These are phyloP conservation scores for Exephanes ischioxanthus DNA, from an alignment of 2,888 invertebrate genomes.

Conservation along the genomic window DNA sequence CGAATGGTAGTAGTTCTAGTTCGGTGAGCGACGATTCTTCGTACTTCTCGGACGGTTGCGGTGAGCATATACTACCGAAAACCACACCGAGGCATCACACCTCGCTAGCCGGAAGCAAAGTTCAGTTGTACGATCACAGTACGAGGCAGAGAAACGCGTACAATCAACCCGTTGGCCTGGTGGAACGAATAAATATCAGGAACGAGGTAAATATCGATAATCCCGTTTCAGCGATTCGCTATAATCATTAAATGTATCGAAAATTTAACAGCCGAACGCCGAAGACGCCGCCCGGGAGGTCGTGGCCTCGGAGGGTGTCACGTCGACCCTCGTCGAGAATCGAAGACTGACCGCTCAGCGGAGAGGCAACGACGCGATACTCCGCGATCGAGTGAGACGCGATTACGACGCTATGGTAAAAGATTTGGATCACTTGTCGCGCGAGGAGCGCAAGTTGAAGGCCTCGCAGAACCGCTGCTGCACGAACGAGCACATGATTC, in stretches of 20 bases:
- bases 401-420: slow-evolving; percentile 80
- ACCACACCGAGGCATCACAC: slow-evolving; percentile 68
- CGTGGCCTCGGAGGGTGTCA: slow-evolving; percentile 57
- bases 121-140: slow-evolving; percentile 79
- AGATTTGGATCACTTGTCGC: slow-evolving; percentile 76
- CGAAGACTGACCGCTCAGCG: slow-evolving; percentile 74
- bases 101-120: slow-evolving; percentile 74
- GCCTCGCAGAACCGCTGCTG: slow-evolving; percentile 71
- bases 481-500: slow-evolving; percentile 74
- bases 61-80: slow-evolving; percentile 58
- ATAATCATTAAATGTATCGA: neutral
- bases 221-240: neutral
- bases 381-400: slow-evolving; percentile 79
- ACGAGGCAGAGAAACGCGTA: slow-evolving; percentile 78
- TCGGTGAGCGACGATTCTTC: slow-evolving; percentile 82
- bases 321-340: slow-evolving; percentile 70
- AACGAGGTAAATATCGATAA: slow-evolving; percentile 73
- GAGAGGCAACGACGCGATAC: slow-evolving; percentile 79
- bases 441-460: slow-evolving; percentile 79
- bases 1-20: slow-evolving; percentile 74
- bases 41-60: slow-evolving; percentile 78
- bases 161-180: slow-evolving; percentile 77
- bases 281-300: slow-evolving; percentile 76
- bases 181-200: slow-evolving; percentile 78
- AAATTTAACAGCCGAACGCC: slow-evolving; percentile 77